Evolutionary conservation across 2,797 vertebrate genomes (phyloP), one percentile per base, ranked within the genome.

Genomic region (Ctenosaura bakeri): DNA sequence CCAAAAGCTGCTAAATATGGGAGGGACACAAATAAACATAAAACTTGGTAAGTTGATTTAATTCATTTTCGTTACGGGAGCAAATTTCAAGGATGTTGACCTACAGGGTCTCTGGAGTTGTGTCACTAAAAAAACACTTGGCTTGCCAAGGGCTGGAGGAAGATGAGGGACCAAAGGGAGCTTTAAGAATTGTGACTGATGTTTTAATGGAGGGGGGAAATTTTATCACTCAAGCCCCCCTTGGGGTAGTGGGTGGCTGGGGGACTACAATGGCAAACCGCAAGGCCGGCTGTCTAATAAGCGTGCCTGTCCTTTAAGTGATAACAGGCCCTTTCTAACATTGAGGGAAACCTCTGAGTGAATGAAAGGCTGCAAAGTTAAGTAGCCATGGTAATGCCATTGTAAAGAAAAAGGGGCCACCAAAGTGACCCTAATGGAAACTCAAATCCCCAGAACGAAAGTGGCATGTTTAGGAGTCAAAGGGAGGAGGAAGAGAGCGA

Each of bases 391-490:
- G 92, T 95, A 96, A 96, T 94, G 94, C 92, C 92, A 94, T 89
- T 69, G 83, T 93, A 93, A 94, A 94, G 93, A 93, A 95, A 91
- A 95, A 93, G 95, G 73, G 94, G 92, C 94, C 94, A 94, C 91
- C 93, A 93, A 95, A 95, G 86, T 86, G 92, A 85, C 92, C 88
- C 90, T 91, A 94, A 95, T 95, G 94, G 96, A 95, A 96, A 95
- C 89, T 89, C 91, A 96, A 94, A 96, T 96, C 93, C 88, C 94
- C 94, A 94, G 95, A 96, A 95, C 93, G 94, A 96, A 95, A 74
- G 0, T 82, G 94, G 90, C 0, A 0, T 69, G 87, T 88, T 90
- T 86, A 3, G 3, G 89, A 93, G 85, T 56, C 71, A 26, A 50
- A 66, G 26, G 69, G 9, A 14, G 32, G 22, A 77, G 77, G 79